phyloP scores from a whole-genome alignment of 2,888 invertebrate species.

The Tenthredo livida region DNA sequence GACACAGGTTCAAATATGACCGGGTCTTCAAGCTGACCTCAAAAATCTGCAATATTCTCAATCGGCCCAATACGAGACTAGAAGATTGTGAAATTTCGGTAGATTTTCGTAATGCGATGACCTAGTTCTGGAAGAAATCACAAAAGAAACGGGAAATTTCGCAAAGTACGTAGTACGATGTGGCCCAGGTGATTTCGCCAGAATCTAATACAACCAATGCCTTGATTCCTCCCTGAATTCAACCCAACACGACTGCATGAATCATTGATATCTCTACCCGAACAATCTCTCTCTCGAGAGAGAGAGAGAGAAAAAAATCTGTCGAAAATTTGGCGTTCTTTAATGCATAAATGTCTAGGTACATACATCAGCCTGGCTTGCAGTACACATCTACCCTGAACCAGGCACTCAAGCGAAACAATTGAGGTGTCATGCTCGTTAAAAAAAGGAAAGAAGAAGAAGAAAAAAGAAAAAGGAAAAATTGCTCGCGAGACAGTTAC shows the following conservation, averaged over 20 bases:
- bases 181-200: not conserved
- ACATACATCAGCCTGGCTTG: not conserved
- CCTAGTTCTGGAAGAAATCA: not conserved
- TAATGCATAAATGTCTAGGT: not conserved
- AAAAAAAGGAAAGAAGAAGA: not conserved
- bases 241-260: not conserved
- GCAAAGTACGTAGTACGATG: not conserved
- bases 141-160: not conserved
- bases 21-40: not conserved
- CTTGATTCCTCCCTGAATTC: not conserved
- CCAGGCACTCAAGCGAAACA: not conserved
- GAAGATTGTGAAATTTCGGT: not conserved
- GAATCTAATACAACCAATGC: not conserved
- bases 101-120: not conserved
- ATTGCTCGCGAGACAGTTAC: constrained; percentile 18
- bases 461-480: not conserved
- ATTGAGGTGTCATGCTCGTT: constrained; percentile 31
- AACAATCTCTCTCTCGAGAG: not conserved
- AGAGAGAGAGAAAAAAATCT: not conserved
- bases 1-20: not conserved
- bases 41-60: not conserved
- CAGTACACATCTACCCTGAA: not conserved
- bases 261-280: not conserved
- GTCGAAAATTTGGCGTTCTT: not conserved
- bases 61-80: not conserved